Evolutionary conservation across 2,797 vertebrate genomes (phyloP).

Genomic region (Pampus argenteus): DNA sequence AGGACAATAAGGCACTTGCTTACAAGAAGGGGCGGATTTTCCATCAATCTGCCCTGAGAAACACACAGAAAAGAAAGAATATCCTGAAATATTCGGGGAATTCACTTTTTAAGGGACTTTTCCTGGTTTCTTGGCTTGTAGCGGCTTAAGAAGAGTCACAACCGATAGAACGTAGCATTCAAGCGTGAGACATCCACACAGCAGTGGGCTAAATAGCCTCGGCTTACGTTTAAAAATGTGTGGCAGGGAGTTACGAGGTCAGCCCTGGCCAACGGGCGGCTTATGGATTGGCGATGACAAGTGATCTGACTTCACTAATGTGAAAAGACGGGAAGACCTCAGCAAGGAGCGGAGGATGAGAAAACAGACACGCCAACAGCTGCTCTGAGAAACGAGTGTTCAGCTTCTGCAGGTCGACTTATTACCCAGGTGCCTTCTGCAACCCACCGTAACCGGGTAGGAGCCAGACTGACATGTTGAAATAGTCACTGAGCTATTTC

Average conservation of each 20-base stretch:
- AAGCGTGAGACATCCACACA: constrained; percentile 8
- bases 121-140: too few relatives aligned
- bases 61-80: constrained; percentile 6
- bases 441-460: constrained; percentile 25
- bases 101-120: neutral
- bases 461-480: constrained; percentile 26
- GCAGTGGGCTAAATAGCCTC: neutral
- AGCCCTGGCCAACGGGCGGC: constrained; percentile 17
- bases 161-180: neutral
- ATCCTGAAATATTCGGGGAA: constrained; percentile 8
- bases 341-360: constrained; percentile 36
- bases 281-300: constrained; percentile 62
- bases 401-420: neutral
- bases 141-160: neutral
- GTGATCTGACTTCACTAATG: constrained; percentile 60
- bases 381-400: constrained; percentile 28
- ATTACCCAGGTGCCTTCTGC: constrained; percentile 35
- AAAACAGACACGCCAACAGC: constrained; percentile 53
- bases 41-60: neutral
- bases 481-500: constrained; percentile 33
- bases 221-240: constrained; percentile 30
- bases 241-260: constrained; percentile 23
- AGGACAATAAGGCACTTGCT: constrained; percentile 34
- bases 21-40: constrained; percentile 25
- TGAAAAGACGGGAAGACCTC: constrained; percentile 54